Base-by-base conservation (phyloP, 64 coral and sea anemone genomes). In the Porites lutea region DNA sequence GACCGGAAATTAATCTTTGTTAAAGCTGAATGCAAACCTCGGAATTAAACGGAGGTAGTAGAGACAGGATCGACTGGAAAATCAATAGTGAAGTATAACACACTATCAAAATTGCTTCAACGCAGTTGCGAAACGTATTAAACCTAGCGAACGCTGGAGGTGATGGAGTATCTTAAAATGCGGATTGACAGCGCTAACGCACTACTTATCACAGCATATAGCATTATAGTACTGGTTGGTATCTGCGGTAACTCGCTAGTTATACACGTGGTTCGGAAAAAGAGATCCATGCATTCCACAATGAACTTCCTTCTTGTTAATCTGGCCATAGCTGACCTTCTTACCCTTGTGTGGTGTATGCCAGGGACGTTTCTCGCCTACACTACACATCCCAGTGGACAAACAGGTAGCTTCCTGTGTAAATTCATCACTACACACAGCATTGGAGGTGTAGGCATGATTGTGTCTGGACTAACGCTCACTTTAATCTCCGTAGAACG, bases 281-380 rank as follows among this genome's bases (percentile, higher is more conserved):
- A 75, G 21, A 79, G 88, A 2, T 86, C 79, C 52, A 77, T 95
- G 79, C 88, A 95, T 19, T 86, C 93, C 1, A 90, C 93, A 13
- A 95, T 89, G 11, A 95, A 95, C 51, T 95, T 88, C 72, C 61
- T 95, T 51, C 71, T 95, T 0, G 88, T 71, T 6, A 95, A 95
- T 74, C 58, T 95, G 18, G 87, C 93, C 44, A 82, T 90, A 5
- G 88, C 88, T 1, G 93, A 95, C 80, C 53, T 95, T 22, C 65
- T 95, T 8, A 95, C 48, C 54, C 65, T 95, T 22, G 10, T 90
- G 23, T 90, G 68, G 71, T 90, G 81, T 49, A 37, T 90, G 43
- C 93, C 93, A 4, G 93, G 93, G 21, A 72, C 65, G 64, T 49
- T 90, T 19, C 43, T 90, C 45, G 59, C 64, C 27, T 55, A 66